Conservation (phyloP, 1,140 invertebrate species). For the Papilio polytes region DNA sequence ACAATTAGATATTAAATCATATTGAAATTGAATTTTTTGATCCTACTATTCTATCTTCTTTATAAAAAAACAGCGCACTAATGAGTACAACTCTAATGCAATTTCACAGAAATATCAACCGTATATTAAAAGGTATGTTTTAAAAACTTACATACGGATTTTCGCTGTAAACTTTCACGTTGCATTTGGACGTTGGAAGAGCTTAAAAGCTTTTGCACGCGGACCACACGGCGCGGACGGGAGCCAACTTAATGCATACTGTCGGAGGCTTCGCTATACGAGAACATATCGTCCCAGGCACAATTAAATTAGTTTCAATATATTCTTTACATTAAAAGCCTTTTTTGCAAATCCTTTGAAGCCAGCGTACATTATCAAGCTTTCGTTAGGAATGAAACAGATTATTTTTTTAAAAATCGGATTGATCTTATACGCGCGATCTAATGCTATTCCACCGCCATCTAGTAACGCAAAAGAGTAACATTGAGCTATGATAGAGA, state of each 20-base stretch:
- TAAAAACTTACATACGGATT: constrained; percentile 18
- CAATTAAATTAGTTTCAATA: constrained; percentile 29
- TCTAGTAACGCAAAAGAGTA: not conserved
- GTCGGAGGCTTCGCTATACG: constrained; percentile 23
- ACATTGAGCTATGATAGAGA: not conserved
- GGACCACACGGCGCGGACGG: not conserved
- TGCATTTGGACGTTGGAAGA: constrained; percentile 2
- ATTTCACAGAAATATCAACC: not conserved
- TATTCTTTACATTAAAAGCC: constrained; percentile 7
- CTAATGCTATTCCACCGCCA: not conserved
- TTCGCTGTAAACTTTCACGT: constrained; percentile 21
- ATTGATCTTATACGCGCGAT: not conserved
- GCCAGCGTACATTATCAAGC: not conserved
- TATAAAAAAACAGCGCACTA: not conserved
- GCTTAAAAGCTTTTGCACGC: constrained; percentile 23
- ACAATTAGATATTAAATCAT: no score
- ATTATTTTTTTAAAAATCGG: not conserved
- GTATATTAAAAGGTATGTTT: constrained; percentile 14
- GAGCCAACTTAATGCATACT: constrained; percentile 6
- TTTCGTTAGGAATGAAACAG: not conserved
- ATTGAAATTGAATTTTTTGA: no score
- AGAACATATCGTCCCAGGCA: constrained; percentile 3
- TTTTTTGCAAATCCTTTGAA: not conserved
- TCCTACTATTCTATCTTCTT: no score
- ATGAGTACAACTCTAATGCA: not conserved